phyloP scores from a whole-genome alignment of 2,797 vertebrate species.

The Craterocephalus amniculus region DNA sequence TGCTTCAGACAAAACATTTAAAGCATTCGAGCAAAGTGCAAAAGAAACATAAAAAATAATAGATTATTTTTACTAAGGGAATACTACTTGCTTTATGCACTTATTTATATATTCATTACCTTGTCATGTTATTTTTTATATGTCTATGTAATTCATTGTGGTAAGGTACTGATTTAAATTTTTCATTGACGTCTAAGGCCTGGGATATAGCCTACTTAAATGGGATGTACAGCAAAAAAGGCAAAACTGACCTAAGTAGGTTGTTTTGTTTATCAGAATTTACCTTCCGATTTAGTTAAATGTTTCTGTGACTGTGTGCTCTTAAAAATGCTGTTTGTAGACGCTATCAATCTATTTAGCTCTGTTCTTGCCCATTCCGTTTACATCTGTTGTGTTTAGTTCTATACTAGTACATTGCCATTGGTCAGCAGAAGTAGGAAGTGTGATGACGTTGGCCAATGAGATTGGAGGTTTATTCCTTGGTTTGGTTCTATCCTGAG shows the following conservation, averaged over 20 bases:
- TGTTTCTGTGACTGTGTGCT: neutral
- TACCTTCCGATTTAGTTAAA: neutral
- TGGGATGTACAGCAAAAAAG: neutral
- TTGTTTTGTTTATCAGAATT: too few species aligned
- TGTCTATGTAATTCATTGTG: neutral
- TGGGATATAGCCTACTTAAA: too few species aligned
- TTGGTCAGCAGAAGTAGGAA: slow-evolving; percentile 61
- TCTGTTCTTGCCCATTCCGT: neutral
- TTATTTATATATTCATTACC: too few species aligned
- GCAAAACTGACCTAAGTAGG: neutral
- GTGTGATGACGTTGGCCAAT: slow-evolving; percentile 71
- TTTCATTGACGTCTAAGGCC: neutral
- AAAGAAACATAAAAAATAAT: too few species aligned
- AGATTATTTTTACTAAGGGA: too few species aligned
- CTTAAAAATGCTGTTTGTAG: too few species aligned
- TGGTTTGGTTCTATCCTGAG: slow-evolving; percentile 45
- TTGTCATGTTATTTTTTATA: neutral
- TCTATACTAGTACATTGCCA: slow-evolving; percentile 28
- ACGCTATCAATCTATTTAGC: slow-evolving; percentile 12
- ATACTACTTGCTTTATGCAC: too few species aligned
- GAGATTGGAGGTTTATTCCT: slow-evolving; percentile 64
- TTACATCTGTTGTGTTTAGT: slow-evolving; percentile 12
- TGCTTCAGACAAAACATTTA: too few species aligned
- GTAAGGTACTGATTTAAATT: neutral
- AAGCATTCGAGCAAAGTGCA: too few species aligned